Evolutionary conservation across 2,797 vertebrate species (phyloP).

Genomic region (Spinibarbus caldwelli): DNA sequence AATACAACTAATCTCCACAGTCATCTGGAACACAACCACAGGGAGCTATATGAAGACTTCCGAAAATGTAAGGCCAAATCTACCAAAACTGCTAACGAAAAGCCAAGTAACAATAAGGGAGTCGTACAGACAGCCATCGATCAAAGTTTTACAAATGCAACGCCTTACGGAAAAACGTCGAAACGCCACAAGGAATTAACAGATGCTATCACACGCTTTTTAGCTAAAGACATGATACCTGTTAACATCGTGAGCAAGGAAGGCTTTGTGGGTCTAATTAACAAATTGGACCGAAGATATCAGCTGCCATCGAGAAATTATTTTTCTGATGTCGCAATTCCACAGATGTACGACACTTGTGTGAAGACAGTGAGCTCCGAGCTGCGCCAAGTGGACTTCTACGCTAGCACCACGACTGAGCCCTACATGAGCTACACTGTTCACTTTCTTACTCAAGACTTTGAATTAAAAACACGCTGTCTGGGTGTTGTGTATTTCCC

Average conservation of each 20-base stretch:
- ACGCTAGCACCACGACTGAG: not conserved
- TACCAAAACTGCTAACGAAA: no score
- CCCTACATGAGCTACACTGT: not conserved
- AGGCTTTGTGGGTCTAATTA: conserved; percentile 38
- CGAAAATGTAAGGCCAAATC: no score
- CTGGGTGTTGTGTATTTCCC: not conserved
- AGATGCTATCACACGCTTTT: not conserved
- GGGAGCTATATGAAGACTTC: no score
- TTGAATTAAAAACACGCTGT: not conserved
- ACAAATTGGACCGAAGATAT: conserved; percentile 19
- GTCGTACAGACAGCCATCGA: no score
- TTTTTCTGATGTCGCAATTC: conserved; percentile 33
- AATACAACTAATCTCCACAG: not conserved
- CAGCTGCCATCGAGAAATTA: conserved; percentile 34
- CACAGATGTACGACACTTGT: conserved; percentile 27
- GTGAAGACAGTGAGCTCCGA: not conserved
- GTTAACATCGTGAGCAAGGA: conserved; percentile 40
- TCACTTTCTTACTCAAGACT: conserved; percentile 26
- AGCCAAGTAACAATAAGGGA: no score
- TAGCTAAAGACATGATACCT: conserved; percentile 45
- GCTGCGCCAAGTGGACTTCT: conserved; percentile 22
- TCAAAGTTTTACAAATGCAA: no score
- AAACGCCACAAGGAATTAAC: no score
- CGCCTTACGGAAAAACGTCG: no score
- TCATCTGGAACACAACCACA: not conserved